Base-by-base conservation (phyloP, 2,888 invertebrate species). In the Itoplectis maculator region DNA sequence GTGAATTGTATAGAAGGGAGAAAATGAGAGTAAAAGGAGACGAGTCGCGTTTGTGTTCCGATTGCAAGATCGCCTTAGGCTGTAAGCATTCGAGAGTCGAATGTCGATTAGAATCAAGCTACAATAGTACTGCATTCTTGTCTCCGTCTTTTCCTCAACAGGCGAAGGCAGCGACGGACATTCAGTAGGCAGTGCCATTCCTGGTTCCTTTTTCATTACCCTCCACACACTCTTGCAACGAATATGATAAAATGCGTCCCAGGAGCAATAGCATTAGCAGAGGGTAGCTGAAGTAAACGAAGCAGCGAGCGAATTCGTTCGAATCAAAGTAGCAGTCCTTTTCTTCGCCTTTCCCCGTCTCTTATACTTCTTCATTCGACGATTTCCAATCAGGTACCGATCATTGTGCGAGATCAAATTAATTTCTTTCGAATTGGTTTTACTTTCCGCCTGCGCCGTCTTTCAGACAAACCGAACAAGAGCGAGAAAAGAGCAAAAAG, bases 31-130 rank as follows among this genome's bases (percentile, higher is more conserved):
- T 29, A 29, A 29, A 5, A 29, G 61, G 23, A n/a, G n/a, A 37
- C 2, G 29, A 1, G 40, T 37, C 2, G 8, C 56, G 61, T 15
- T 18, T 61, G n/a, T 23, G 20, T 69, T 56, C 56, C 56, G 51
- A 61, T 73, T 54, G 40, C 9, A 73, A 61, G 77, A 74, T 74
- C 54, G 59, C 76, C 72, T 35, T 47, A 63, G 59, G 77, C 47
- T n/a, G n/a, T 56, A 77, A 69, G 63, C 73, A 74, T 54, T 74
- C 47, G 56, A 65, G 47, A 74, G 74, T 81, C 63, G 81, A 40
- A 65, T 29, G 61, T 73, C 69, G 78, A 74, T 81, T 74, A 74
- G 77, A 78, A 74, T 81, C 73, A 81, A 81, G 63, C 73, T 70
- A 35, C 35, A 78, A 81, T 3, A 74, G 63, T 59, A 81, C 45